Evolutionary conservation across 2,888 invertebrate species (phyloP).

Genomic region (Ectemnius continuus): DNA sequence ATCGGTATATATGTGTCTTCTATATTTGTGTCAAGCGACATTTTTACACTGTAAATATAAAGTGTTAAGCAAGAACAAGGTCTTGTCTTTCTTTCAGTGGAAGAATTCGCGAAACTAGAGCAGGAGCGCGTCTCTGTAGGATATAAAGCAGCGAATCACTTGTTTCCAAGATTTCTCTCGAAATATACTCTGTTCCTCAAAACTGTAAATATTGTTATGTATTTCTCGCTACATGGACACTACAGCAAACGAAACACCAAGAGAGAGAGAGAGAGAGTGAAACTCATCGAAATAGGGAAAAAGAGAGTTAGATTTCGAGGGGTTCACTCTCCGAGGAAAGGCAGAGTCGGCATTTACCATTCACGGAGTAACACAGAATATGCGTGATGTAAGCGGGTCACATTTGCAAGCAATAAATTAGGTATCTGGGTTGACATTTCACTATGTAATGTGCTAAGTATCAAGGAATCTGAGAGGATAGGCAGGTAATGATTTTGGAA

Average conservation of each 20-base stretch:
- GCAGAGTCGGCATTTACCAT: too few species aligned
- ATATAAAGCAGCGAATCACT: too few species aligned
- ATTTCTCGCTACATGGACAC: slow-evolving; percentile 17
- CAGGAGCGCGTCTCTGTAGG: too few species aligned
- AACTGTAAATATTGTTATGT: slow-evolving; percentile 19
- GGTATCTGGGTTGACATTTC: background rate
- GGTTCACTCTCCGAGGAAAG: too few species aligned
- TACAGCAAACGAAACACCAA: slow-evolving; percentile 7
- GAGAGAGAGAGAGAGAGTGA: too few species aligned
- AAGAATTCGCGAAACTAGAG: too few species aligned
- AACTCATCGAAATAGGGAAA: background rate
- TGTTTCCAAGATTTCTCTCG: too few species aligned
- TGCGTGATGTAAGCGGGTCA: background rate
- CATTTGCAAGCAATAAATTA: background rate
- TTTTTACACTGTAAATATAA: slow-evolving; percentile 56
- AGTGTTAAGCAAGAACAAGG: slow-evolving; percentile 33
- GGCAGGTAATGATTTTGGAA: too few species aligned
- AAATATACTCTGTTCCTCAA: slow-evolving; percentile 1
- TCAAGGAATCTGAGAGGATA: background rate
- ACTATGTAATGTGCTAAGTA: background rate
- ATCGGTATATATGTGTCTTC: slow-evolving; percentile 10
- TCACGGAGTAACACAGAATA: too few species aligned
- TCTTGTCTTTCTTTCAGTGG: slow-evolving; percentile 25
- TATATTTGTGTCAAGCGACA: slow-evolving; percentile 45
- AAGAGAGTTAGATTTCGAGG: too few species aligned